These are phyloP conservation scores for Squalus acanthias DNA, from an alignment of 2,797 vertebrate species.

Conservation along the genomic window DNA sequence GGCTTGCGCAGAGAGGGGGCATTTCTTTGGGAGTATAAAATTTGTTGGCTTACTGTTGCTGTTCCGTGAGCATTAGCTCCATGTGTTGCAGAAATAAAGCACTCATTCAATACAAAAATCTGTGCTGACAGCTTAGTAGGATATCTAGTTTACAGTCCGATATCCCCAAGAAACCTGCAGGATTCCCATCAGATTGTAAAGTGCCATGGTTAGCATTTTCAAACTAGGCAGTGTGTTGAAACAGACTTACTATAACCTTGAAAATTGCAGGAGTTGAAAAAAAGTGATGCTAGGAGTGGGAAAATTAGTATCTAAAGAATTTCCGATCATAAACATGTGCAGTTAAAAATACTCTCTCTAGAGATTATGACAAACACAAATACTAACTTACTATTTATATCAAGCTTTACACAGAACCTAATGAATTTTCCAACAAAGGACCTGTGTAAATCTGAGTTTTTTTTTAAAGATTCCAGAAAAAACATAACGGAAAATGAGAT, in stretches of 20 bases:
- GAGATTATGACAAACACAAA: slow-evolving; percentile 55
- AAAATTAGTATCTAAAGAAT: slow-evolving; percentile 59
- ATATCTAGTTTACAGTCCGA: slow-evolving; percentile 51
- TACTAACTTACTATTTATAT: slow-evolving; percentile 59
- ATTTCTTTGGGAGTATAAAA: slow-evolving; percentile 54
- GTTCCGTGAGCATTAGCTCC: slow-evolving; percentile 42
- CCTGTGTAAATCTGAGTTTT: slow-evolving; percentile 47
- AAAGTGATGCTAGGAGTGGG: slow-evolving; percentile 50
- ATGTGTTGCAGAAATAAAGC: slow-evolving; percentile 50
- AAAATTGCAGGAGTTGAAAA: slow-evolving; percentile 48
- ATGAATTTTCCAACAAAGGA: slow-evolving; percentile 62
- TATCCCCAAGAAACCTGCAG: slow-evolving; percentile 45
- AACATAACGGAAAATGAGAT: slow-evolving; percentile 53
- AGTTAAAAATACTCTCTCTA: slow-evolving; percentile 60
- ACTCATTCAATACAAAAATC: slow-evolving; percentile 51
- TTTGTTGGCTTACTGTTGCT: slow-evolving; percentile 49
- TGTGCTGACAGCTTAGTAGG: slow-evolving; percentile 46
- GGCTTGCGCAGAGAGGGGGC: slow-evolving; percentile 44
- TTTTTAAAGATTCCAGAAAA: slow-evolving; percentile 45
- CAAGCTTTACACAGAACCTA: slow-evolving; percentile 49
- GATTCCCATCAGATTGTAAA: slow-evolving; percentile 48
- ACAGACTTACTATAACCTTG: slow-evolving; percentile 46
- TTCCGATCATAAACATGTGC: slow-evolving; percentile 61
- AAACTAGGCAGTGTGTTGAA: slow-evolving; percentile 46
- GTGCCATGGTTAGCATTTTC: slow-evolving; percentile 50